Evolutionary conservation across 2,888 invertebrate species (phyloP).

Genomic region (Adelphocoris suturalis): DNA sequence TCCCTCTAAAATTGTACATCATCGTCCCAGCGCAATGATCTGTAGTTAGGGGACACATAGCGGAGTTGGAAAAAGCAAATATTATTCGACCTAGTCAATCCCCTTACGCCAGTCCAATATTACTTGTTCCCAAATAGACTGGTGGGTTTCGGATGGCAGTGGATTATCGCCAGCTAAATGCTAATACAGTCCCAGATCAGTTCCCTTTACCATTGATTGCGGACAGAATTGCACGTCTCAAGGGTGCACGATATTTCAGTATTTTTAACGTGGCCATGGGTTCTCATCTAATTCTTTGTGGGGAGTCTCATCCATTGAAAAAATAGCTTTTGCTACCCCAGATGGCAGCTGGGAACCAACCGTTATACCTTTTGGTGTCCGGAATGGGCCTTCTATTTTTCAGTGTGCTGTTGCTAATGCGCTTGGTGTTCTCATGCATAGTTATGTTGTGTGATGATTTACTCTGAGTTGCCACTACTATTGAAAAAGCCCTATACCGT

Average conservation of each 20-base stretch:
- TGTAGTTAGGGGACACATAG: background rate
- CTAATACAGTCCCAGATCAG: constrained; percentile 55
- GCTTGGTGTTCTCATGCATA: constrained; percentile 75
- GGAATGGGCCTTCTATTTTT: constrained; percentile 77
- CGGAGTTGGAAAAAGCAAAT: constrained; percentile 36
- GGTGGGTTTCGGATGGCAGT: constrained; percentile 33
- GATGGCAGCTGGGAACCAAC: constrained; percentile 45
- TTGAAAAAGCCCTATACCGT: constrained; percentile 76
- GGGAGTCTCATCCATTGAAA: constrained; percentile 38
- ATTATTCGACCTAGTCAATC: constrained; percentile 45
- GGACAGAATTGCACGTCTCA: constrained; percentile 73
- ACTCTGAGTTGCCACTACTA: constrained; percentile 74
- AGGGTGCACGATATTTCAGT: no score
- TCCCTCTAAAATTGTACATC: constrained; percentile 47
- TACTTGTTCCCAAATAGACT: constrained; percentile 63
- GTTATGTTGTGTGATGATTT: constrained; percentile 73
- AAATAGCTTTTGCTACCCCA: constrained; percentile 52
- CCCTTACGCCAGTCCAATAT: constrained; percentile 56
- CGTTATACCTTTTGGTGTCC: constrained; percentile 50
- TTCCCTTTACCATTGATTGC: constrained; percentile 73
- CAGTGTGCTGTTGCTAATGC: constrained; percentile 77
- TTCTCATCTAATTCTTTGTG: constrained; percentile 41
- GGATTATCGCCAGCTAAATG: constrained; percentile 55
- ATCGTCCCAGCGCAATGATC: constrained; percentile 54
- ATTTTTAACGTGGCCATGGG: constrained; percentile 73